Conservation (phyloP, 2,797 vertebrate genomes). For the Loris lydekkerianus region DNA sequence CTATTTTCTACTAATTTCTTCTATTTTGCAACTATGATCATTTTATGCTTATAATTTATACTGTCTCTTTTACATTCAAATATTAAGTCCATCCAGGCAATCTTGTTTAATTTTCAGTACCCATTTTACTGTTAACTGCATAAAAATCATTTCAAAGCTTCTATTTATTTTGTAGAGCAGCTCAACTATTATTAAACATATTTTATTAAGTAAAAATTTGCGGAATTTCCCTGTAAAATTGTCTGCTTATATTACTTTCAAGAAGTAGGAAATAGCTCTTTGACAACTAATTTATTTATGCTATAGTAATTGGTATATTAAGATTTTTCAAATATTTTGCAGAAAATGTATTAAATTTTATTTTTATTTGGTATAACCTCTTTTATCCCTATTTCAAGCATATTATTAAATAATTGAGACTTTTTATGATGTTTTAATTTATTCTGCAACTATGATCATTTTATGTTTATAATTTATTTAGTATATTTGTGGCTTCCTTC, state of each 20-base stretch:
- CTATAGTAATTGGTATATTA: not conserved
- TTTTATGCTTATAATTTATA: not conserved
- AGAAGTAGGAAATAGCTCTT: not conserved
- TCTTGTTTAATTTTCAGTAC: not conserved
- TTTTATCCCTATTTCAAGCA: not conserved
- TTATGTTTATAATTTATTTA: not conserved
- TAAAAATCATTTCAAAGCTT: not conserved
- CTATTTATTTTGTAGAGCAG: not conserved
- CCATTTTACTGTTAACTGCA: not conserved
- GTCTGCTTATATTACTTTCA: not conserved
- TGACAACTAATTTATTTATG: not conserved
- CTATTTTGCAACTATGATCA: no score
- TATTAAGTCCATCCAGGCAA: not conserved
- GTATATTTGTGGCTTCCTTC: not conserved
- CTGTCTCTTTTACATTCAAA: not conserved
- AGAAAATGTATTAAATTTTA: not conserved
- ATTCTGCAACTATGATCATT: not conserved
- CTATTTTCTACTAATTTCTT: no score
- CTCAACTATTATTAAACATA: not conserved
- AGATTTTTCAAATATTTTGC: not conserved
- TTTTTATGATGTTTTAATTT: not conserved
- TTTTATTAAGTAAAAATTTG: not conserved
- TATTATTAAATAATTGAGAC: not conserved
- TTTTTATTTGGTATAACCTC: not conserved
- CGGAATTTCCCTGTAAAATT: not conserved